Conservation (phyloP, 2,888 invertebrate species). For the Allolobophora icterica region DNA sequence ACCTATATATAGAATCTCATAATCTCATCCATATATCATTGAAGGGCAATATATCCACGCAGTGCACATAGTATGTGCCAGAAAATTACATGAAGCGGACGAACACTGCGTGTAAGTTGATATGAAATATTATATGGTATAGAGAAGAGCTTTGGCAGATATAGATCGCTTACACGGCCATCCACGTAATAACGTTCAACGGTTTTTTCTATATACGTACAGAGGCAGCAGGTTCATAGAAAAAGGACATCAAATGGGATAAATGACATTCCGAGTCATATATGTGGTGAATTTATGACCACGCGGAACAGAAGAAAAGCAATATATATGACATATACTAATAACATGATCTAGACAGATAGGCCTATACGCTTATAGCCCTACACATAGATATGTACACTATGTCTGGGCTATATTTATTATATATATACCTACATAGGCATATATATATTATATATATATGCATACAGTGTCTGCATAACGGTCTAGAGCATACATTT, state of each 20-base stretch:
- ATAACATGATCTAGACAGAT: not conserved
- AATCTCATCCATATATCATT: not conserved
- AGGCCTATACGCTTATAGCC: too few relatives aligned
- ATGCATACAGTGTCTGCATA: too few relatives aligned
- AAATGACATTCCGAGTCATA: not conserved
- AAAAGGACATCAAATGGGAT: constrained; percentile 17
- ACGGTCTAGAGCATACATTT: too few relatives aligned
- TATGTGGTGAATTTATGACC: not conserved
- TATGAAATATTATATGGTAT: too few relatives aligned
- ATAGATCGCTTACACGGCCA: not conserved
- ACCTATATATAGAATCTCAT: too few relatives aligned
- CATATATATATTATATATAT: too few relatives aligned
- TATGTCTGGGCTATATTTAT: too few relatives aligned
- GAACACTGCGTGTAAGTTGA: not conserved
- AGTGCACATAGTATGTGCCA: not conserved
- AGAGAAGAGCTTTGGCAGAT: too few relatives aligned
- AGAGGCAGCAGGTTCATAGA: not conserved
- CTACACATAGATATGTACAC: too few relatives aligned
- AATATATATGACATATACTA: not conserved
- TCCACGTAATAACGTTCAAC: not conserved
- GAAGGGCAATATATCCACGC: not conserved
- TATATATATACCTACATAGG: too few relatives aligned
- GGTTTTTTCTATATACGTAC: not conserved
- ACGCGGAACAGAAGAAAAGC: not conserved
- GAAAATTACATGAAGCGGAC: not conserved